Conservation (phyloP, 1,140 invertebrate species). For the Globodera ellingtonae region DNA sequence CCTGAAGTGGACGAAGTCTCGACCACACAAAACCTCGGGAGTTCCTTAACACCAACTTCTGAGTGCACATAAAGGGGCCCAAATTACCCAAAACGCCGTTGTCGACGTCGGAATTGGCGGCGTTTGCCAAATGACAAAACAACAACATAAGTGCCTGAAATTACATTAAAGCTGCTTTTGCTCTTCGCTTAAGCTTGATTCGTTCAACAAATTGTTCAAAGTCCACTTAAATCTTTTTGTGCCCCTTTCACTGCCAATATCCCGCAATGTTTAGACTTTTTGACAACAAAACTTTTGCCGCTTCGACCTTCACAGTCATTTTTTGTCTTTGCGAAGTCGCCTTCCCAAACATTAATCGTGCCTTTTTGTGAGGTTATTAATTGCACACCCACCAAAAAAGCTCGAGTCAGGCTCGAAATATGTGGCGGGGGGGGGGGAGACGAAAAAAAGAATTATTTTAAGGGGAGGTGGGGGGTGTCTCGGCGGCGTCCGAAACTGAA, state of each 20-base stretch:
- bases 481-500: too few relatives aligned
- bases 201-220: too few relatives aligned
- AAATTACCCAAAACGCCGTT: conserved; percentile 25
- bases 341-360: not conserved
- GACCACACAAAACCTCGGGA: conserved; percentile 11
- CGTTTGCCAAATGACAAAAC: not conserved
- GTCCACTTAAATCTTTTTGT: not conserved
- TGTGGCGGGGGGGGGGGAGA: too few relatives aligned
- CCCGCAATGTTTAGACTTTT: not conserved
- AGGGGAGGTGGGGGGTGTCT: too few relatives aligned
- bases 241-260: not conserved
- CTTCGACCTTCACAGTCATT: not conserved
- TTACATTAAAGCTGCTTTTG: too few relatives aligned
- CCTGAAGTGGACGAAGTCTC: conserved; percentile 21
- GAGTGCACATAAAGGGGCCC: not conserved
- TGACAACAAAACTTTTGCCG: not conserved
- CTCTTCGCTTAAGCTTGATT: too few relatives aligned
- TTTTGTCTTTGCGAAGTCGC: not conserved
- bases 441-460: too few relatives aligned
- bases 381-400: too few relatives aligned
- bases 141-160: not conserved
- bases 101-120: conserved; percentile 2
- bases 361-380: not conserved
- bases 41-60: conserved; percentile 2
- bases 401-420: too few relatives aligned